Percentiles rank a stretch among this genome's conserved stretches.
phyloP scores from a whole-genome alignment of 2,888 invertebrate species.

The Lordiphosa fenestrarum region DNA sequence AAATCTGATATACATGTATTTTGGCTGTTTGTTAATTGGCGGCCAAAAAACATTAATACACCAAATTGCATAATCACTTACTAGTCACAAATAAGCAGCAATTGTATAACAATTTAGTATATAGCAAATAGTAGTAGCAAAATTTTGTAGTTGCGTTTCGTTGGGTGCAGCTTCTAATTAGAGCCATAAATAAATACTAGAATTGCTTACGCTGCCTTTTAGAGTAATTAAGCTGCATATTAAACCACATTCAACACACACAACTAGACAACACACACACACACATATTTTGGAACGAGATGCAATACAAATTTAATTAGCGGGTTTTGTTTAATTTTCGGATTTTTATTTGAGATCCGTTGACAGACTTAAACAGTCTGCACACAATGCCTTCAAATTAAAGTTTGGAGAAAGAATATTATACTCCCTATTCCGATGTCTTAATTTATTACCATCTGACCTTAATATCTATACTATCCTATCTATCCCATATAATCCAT shows the following conservation, averaged over 20 bases:
- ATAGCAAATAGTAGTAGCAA: slow-evolving; percentile 25
- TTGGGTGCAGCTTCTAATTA: slow-evolving; percentile 29
- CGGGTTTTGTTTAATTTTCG: too few species aligned
- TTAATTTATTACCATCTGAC: too few species aligned
- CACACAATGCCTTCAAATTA: too few species aligned
- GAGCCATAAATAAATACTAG: slow-evolving; percentile 23
- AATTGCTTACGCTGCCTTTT: slow-evolving; percentile 53
- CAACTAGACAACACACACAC: slow-evolving; percentile 17
- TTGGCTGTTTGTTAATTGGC: slow-evolving; percentile 54
- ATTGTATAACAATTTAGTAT: slow-evolving; percentile 18
- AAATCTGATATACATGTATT: slow-evolving; percentile 15
- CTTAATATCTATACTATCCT: too few species aligned
- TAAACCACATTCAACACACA: slow-evolving; percentile 11
- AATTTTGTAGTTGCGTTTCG: slow-evolving; percentile 24
- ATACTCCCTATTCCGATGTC: too few species aligned
- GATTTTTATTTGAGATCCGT: too few species aligned
- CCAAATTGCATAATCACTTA: neutral
- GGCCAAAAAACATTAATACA: slow-evolving; percentile 10
- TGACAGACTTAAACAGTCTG: too few species aligned
- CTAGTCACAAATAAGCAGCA: slow-evolving; percentile 7
- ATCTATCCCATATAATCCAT: too few species aligned
- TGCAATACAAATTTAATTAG: neutral
- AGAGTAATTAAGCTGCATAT: neutral
- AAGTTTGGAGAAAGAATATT: too few species aligned
- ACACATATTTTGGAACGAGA: slow-evolving; percentile 11